A percentile compares a stretch with the other conserved stretches of the same genome.
These are phyloP conservation scores for Uropetala carovei DNA, from an alignment of 2,888 invertebrate genomes.

Conservation along the genomic window DNA sequence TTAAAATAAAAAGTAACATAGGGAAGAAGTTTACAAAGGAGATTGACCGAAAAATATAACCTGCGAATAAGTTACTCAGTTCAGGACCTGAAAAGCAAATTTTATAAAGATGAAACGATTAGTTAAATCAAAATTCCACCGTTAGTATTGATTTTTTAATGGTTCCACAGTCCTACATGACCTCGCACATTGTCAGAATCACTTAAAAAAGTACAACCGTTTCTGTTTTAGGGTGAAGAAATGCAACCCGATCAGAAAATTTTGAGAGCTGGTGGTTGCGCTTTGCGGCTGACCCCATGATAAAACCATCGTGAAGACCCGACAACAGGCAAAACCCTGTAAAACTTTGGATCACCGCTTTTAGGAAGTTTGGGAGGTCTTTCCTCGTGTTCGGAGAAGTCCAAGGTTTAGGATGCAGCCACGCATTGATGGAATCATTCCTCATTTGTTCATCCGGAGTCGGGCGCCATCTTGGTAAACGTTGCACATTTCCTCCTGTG, in stretches of 20 bases:
- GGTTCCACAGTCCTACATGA: constrained; percentile 59
- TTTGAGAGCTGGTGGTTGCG: background rate
- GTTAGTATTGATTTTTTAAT: constrained; percentile 22
- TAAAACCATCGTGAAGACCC: background rate
- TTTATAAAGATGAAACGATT: too few relatives aligned
- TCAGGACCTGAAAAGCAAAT: too few relatives aligned
- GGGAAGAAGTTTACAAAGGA: too few relatives aligned
- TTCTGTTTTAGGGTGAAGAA: background rate
- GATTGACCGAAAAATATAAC: too few relatives aligned
- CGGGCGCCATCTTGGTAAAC: background rate
- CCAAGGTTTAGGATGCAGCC: background rate
- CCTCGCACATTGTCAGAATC: constrained; percentile 58
- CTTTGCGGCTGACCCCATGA: background rate
- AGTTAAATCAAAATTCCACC: too few relatives aligned
- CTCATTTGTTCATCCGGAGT: background rate
- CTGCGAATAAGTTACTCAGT: too few relatives aligned
- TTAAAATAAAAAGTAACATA: too few relatives aligned
- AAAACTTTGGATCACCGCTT: background rate
- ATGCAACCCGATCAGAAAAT: constrained; percentile 8
- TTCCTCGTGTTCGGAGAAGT: background rate
- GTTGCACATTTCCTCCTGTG: constrained; percentile 1
- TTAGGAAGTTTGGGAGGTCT: background rate
- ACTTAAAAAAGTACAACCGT: constrained; percentile 61
- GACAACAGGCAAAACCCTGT: constrained; percentile 53
- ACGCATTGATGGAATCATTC: background rate